Base-by-base conservation (phyloP, 2,113 vertebrate genomes). In the Mungos mungo region DNA sequence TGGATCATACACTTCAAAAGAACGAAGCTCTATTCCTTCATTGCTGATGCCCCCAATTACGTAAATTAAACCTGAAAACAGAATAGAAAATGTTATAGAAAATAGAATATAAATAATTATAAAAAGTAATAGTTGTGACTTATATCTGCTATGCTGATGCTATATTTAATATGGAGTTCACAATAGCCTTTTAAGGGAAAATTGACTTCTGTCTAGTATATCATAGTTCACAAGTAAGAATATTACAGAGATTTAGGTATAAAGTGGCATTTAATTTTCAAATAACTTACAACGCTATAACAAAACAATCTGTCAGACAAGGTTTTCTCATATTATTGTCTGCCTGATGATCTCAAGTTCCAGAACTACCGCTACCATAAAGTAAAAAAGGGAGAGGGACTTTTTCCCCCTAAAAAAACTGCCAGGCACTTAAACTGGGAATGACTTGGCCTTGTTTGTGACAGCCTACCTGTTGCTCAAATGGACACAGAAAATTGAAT, bases 11-110 rank as follows among this genome's bases (percentile, higher is more conserved):
- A 99, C 98, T 98, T 99, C 99, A 5, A 99, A 99, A 23, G 99
- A 99, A 96, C 98, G 97, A 81, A 99, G 99, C 98, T 99, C 99
- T 97, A 98, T 98, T 90, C 99, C 99, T 98, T 99, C 99, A 38
- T 99, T 99, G 90, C 99, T 99, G 98, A 99, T 99, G 60, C 99
- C 99, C 23, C 99, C 99, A 52, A 99, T 98, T 82, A 99, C 99
- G 23, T 99, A 99, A 97, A 99, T 99, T 96, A 99, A 99, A 93
- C 99, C 99, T 99, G 98, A 10, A 95, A 93, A 97, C 23, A 85
- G 9, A 95, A 79, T 33, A 97, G 57, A 60, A 60, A 60, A 60
- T 60, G 7, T 60, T 57, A 81, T 10, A 84, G 91, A 96, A 96
- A 95, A 74, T 90, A 92, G 60, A 38, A 96, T 85, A 52, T 27